Base-by-base conservation (phyloP, 2,113 vertebrate species). In the Falco punctatus region DNA sequence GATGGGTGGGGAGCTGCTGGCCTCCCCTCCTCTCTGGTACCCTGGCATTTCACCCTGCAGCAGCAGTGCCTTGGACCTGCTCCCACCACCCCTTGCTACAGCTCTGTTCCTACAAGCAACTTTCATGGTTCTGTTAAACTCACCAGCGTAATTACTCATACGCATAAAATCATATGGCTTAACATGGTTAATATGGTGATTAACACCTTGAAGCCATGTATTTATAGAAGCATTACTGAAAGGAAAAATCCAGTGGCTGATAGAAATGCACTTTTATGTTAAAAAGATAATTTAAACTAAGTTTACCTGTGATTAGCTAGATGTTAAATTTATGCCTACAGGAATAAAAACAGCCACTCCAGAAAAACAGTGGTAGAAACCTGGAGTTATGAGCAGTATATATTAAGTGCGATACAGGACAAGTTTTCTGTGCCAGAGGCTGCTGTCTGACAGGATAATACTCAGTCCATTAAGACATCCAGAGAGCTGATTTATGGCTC, bases 401-500 rank as follows among this genome's bases (percentile, higher is more conserved):
- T 30, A 65, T 55, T 70, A 94, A 82, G 51, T 38, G 51, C 38
- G 70, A 61, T 23, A 61, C 19, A 81, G 86, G 69, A 48, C 23
- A 79, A 75, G 15, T 24, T 81, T 54, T 77, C 67, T 42, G 22
- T 73, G 64, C 61, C 81, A 91, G 61, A 87, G 75, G 40, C 54
- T 78, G 83, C 83, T 58, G 54, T 33, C 54, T 84, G 59, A 66
- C 75, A 92, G 33, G 35, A 80, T 92, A 88, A 83, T 24, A 67
- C 5, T 32, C 66, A 30, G 49, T n/a, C 33, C 58, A 67, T 64
- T 87, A 79, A 78, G 86, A 35, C 46, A 86, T 18, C 1, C n/a
- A 23, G 26, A 78, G 52, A 86, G 20, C 8, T 92, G 80, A 94
- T 86, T 91, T 94, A 91, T 67, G 38, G 77, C 48, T 92, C 69